Evolutionary conservation across 1,140 invertebrate genomes (phyloP).

Genomic region (Lerema accius): DNA sequence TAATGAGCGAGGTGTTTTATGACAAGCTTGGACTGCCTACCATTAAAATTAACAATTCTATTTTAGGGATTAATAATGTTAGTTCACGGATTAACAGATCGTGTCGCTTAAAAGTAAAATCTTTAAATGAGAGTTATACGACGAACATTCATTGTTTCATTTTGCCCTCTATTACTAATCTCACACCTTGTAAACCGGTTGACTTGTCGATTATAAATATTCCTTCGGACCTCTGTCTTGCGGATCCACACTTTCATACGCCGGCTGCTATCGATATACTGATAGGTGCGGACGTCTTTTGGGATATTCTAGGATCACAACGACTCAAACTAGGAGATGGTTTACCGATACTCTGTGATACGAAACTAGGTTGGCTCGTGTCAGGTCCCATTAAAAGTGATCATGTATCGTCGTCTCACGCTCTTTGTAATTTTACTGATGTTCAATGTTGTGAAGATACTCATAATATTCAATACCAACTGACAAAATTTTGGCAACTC

Average conservation of each 20-base stretch:
- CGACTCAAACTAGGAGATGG: constrained; percentile 40
- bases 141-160: constrained; percentile 41
- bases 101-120: constrained; percentile 41
- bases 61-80: constrained; percentile 44
- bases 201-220: constrained; percentile 38
- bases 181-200: constrained; percentile 28
- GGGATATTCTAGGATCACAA: constrained; percentile 43
- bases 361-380: constrained; percentile 39
- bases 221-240: constrained; percentile 42
- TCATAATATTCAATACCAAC: constrained; percentile 7
- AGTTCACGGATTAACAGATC: constrained; percentile 32
- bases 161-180: constrained; percentile 36
- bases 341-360: constrained; percentile 47
- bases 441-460: not conserved
- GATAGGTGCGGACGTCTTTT: constrained; percentile 47
- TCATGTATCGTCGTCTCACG: constrained; percentile 17
- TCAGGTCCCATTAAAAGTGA: constrained; percentile 40
- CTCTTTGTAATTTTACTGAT: constrained; percentile 37
- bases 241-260: constrained; percentile 44
- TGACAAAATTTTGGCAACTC: constrained; percentile 30
- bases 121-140: constrained; percentile 38
- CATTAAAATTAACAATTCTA: constrained; percentile 24
- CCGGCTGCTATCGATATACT: constrained; percentile 40
- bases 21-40: constrained; percentile 36
- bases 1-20: constrained; percentile 36